phyloP scores from a whole-genome alignment of 2,113 vertebrate genomes.

The Grantiella picta region DNA sequence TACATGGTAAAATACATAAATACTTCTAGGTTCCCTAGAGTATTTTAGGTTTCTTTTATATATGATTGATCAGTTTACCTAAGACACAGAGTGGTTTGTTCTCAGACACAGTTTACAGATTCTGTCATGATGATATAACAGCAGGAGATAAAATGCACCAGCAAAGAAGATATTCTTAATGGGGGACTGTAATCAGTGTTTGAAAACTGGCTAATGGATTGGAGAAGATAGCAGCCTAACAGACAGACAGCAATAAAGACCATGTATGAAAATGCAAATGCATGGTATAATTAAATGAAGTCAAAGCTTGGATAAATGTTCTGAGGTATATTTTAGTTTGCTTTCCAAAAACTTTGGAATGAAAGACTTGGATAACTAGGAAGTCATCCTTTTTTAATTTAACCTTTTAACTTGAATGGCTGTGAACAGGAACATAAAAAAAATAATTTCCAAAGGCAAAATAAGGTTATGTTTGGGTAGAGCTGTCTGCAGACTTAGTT shows the following conservation, averaged over 20 bases:
- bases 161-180: not conserved
- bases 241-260: not conserved
- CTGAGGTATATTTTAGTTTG: not conserved
- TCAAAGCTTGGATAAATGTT: not conserved
- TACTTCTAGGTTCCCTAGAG: not conserved
- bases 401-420: not conserved
- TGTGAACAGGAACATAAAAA: not conserved
- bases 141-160: not conserved
- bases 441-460: not conserved
- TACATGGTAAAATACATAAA: not conserved
- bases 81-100: not conserved
- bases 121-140: not conserved
- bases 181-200: not conserved
- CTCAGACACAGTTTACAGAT: not conserved
- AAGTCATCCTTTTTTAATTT: not conserved
- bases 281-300: not conserved
- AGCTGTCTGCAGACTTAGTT: not conserved
- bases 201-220: slow-evolving; percentile 4
- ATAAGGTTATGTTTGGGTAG: not conserved
- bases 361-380: not conserved
- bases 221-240: not conserved
- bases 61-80: not conserved
- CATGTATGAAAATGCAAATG: not conserved
- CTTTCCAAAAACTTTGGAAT: not conserved
- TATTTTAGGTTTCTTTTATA: not conserved